Conservation (phyloP, 1,140 invertebrate species). For the Aradophagus sp. region DNA sequence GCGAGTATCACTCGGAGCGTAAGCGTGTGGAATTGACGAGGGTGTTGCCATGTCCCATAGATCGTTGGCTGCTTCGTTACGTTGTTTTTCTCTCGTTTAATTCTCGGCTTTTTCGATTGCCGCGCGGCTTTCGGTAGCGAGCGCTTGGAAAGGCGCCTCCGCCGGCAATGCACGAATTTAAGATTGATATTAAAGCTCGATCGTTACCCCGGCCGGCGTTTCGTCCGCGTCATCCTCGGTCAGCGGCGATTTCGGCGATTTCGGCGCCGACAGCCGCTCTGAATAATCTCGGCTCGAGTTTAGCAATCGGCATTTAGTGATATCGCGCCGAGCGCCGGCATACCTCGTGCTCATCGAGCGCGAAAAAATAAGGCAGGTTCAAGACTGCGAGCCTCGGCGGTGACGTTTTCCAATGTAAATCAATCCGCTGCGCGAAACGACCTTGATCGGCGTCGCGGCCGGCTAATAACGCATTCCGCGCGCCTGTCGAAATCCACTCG, state of each 20-base stretch:
- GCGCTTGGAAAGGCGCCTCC: slow-evolving; percentile 27
- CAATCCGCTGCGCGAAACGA: slow-evolving; percentile 37
- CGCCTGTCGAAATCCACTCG: slow-evolving; percentile 18
- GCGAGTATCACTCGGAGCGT: slow-evolving; percentile 58
- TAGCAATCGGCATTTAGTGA: slow-evolving; percentile 31
- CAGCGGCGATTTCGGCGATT: background rate
- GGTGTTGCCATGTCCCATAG: slow-evolving; percentile 53
- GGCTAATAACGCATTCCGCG: too few relatives aligned
- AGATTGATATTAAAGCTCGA: slow-evolving; percentile 46
- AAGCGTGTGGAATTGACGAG: slow-evolving; percentile 58
- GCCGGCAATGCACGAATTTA: slow-evolving; percentile 26
- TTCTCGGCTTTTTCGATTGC: slow-evolving; percentile 57
- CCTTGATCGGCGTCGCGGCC: slow-evolving; percentile 20
- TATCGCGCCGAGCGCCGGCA: slow-evolving; percentile 25
- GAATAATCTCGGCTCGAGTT: slow-evolving; percentile 17
- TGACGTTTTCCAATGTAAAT: slow-evolving; percentile 56
- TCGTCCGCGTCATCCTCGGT: too few relatives aligned
- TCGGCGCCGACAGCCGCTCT: slow-evolving; percentile 2
- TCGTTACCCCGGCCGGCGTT: slow-evolving; percentile 2
- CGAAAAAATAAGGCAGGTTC: slow-evolving; percentile 49
- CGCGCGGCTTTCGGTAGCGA: slow-evolving; percentile 50
- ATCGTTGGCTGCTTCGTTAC: slow-evolving; percentile 49
- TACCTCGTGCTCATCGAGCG: slow-evolving; percentile 55
- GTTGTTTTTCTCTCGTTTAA: slow-evolving; percentile 52
- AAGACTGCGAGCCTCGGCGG: slow-evolving; percentile 30